Conservation (phyloP, 2,113 vertebrate genomes). For the Notarius quadriscutis region DNA sequence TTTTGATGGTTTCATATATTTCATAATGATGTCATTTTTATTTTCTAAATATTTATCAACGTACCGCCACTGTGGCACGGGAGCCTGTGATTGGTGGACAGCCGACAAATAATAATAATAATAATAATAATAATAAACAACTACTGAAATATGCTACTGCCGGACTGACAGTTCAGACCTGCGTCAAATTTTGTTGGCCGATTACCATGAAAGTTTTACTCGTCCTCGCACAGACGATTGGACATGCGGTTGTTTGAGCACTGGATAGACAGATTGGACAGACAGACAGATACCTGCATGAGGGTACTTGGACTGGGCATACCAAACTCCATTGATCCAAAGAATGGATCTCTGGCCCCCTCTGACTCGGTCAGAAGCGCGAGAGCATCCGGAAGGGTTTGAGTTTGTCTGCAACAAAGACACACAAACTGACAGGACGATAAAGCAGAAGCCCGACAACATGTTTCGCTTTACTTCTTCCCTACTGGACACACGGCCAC, state of each 20-base stretch:
- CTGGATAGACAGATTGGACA: background rate
- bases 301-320: conserved; percentile 62
- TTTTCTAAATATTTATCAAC: no score
- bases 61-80: no score
- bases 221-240: background rate
- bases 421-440: background rate
- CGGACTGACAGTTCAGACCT: no score
- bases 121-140: no score
- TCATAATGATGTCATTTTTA: no score
- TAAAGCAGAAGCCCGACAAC: background rate
- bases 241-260: background rate
- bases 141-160: no score
- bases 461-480: background rate
- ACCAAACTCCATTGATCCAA: conserved; percentile 61
- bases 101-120: no score
- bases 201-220: no score
- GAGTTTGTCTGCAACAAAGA: conserved; percentile 53
- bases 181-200: no score
- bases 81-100: no score
- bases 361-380: conserved; percentile 61
- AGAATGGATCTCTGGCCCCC: conserved; percentile 66
- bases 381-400: conserved; percentile 58
- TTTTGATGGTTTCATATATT: no score
- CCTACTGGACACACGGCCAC: background rate
- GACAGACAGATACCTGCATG: conserved; percentile 56